phyloP scores from a whole-genome alignment of 2,797 vertebrate genomes.

The Calcarius lapponicus region DNA sequence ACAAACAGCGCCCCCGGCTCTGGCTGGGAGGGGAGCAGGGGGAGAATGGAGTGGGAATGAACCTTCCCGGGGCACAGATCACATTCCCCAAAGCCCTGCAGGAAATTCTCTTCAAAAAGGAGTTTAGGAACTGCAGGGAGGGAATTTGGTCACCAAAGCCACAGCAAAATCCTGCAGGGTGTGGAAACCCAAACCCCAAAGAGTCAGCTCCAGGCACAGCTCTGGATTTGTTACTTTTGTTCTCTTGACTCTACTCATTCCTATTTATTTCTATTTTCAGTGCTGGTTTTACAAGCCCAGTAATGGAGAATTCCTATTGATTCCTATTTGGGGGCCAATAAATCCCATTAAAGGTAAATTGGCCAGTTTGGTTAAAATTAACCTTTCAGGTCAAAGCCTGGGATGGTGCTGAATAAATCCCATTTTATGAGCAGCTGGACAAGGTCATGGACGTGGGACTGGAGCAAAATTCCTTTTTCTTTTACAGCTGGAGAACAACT shows the following conservation, averaged over 20 bases:
- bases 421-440: neutral
- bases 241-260: neutral
- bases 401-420: neutral
- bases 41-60: neutral
- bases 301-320: neutral
- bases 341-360: neutral
- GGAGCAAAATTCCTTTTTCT: neutral
- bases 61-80: neutral
- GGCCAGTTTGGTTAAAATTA: neutral
- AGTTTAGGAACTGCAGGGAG: neutral
- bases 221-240: neutral
- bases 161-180: neutral
- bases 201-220: neutral
- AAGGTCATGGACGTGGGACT: neutral
- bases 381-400: neutral
- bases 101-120: neutral
- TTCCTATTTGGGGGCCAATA: neutral
- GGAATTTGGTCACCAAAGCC: neutral
- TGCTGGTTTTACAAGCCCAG: neutral
- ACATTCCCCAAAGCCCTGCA: neutral
- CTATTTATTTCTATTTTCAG: neutral
- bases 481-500: neutral
- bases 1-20: neutral
- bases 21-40: rapidly evolving
- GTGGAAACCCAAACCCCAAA: neutral